Evolutionary conservation across 92 coral and sea anemone genomes (phyloP).

Genomic region (Chrysogorgia sp.): DNA sequence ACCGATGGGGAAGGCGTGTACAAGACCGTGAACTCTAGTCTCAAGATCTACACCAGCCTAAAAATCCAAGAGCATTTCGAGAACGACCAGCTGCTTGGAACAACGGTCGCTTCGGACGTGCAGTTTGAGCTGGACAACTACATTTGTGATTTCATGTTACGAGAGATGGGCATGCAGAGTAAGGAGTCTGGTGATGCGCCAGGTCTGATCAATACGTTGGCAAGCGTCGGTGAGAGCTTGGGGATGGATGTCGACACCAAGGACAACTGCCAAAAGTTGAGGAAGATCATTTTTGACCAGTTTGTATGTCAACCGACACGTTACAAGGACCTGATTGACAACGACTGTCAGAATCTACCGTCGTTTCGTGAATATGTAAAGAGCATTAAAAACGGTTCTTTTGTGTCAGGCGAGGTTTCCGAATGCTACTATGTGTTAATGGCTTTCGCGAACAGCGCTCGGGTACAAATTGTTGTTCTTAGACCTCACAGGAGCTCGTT

Average conservation of each 20-base stretch:
- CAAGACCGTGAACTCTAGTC: conserved; percentile 34
- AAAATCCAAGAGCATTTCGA: conserved; percentile 36
- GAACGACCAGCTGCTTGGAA: conserved; percentile 39
- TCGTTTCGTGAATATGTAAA: conserved; percentile 40
- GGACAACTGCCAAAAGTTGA: background rate
- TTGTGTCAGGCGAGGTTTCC: conserved; percentile 28
- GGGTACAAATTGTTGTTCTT: conserved; percentile 14
- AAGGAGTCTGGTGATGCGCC: conserved; percentile 22
- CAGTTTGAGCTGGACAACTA: conserved; percentile 40
- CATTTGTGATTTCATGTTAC: conserved; percentile 32
- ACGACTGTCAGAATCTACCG: conserved; percentile 19
- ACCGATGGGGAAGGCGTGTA: conserved; percentile 38
- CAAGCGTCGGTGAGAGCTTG: background rate
- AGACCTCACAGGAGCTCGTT: conserved; percentile 23
- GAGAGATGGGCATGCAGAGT: conserved; percentile 39
- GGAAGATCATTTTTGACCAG: conserved; percentile 18
- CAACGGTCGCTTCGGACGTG: conserved; percentile 41
- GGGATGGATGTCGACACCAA: conserved; percentile 1
- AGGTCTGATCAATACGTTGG: conserved; percentile 18
- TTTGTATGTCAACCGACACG: conserved; percentile 29
- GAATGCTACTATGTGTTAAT: conserved; percentile 35
- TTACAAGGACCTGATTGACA: conserved; percentile 42
- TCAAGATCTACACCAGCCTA: conserved; percentile 35
- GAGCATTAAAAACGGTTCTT: conserved; percentile 34
- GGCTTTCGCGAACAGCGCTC: conserved; percentile 32